A percentile compares a stretch with the other conserved stretches of the same genome.
phyloP scores from a whole-genome alignment of 2,888 invertebrate genomes.

The Pachliopta kotzebuea region DNA sequence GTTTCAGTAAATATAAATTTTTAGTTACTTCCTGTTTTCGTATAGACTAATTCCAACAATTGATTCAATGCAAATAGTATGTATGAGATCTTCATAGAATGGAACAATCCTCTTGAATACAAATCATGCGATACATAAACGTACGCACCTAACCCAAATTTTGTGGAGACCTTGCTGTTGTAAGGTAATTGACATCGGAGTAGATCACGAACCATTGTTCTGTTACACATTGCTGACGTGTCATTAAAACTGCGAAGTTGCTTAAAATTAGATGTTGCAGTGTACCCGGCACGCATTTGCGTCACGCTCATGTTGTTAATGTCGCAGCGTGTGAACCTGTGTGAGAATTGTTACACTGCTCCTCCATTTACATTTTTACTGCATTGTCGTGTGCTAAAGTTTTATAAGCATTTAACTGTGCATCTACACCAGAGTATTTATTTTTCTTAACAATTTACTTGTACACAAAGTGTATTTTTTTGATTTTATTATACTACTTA shows the following conservation, averaged over 20 bases:
- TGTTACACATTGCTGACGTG: slow-evolving; percentile 28
- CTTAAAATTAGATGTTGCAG: slow-evolving; percentile 45
- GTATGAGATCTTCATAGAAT: slow-evolving; percentile 12
- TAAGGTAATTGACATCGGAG: slow-evolving; percentile 14
- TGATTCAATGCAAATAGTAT: slow-evolving; percentile 2
- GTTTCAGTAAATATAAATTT: neutral
- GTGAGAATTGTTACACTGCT: slow-evolving; percentile 23
- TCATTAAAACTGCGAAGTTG: slow-evolving; percentile 37
- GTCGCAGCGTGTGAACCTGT: slow-evolving; percentile 34
- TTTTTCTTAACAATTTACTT: neutral
- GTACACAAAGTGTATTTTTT: too few relatives aligned
- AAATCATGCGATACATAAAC: slow-evolving; percentile 3
- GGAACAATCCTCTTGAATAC: slow-evolving; percentile 1
- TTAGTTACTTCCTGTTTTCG: neutral
- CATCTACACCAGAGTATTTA: neutral
- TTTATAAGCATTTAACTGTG: neutral
- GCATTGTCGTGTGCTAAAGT: slow-evolving; percentile 8
- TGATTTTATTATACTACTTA: neutral
- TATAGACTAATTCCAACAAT: neutral
- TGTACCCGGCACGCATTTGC: slow-evolving; percentile 46
- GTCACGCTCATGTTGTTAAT: slow-evolving; percentile 40
- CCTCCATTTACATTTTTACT: slow-evolving; percentile 30
- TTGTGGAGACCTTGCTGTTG: slow-evolving; percentile 13
- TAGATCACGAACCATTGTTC: slow-evolving; percentile 31
- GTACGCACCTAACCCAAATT: slow-evolving; percentile 12